phyloP scores from a whole-genome alignment of 2,113 vertebrate genomes.

The Ammodytes marinus region DNA sequence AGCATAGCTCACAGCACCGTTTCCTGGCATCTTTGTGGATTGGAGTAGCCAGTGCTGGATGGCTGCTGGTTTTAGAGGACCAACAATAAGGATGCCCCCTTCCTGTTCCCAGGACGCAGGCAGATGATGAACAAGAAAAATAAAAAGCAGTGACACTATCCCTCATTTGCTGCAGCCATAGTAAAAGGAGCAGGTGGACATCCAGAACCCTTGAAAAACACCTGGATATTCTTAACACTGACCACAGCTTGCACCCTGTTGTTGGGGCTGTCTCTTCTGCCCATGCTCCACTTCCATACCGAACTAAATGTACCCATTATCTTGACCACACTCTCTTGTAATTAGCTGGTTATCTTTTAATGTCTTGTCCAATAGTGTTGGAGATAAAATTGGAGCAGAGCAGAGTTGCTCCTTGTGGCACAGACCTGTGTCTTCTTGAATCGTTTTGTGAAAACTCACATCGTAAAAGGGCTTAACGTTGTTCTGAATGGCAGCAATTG shows the following conservation, averaged over 20 bases:
- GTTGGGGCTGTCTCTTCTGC: not conserved
- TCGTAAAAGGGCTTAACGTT: not conserved
- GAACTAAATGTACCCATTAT: not conserved
- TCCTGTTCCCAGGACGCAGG: constrained; percentile 7
- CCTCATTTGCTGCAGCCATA: not conserved
- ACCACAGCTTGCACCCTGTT: constrained; percentile 1
- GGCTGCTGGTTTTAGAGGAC: constrained; percentile 12
- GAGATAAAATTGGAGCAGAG: not conserved
- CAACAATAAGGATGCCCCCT: constrained; percentile 25
- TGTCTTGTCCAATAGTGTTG: not conserved
- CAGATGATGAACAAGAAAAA: constrained; percentile 8
- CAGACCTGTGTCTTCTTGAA: not conserved
- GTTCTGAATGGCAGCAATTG: not conserved
- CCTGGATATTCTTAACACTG: constrained; percentile 15
- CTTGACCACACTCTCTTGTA: not conserved
- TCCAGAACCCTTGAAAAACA: constrained; percentile 5
- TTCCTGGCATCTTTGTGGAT: constrained; percentile 18
- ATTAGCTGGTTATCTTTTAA: not conserved
- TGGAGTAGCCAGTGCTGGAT: constrained; percentile 25
- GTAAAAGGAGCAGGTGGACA: constrained; percentile 31
- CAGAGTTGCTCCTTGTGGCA: constrained; percentile 1
- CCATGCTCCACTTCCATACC: not conserved
- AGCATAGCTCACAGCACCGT: constrained; percentile 20
- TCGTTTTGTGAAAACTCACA: not conserved
- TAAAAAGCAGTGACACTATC: not conserved